These are phyloP conservation scores for Goniozus legneri DNA, from an alignment of 1,140 invertebrate genomes.

Conservation along the genomic window DNA sequence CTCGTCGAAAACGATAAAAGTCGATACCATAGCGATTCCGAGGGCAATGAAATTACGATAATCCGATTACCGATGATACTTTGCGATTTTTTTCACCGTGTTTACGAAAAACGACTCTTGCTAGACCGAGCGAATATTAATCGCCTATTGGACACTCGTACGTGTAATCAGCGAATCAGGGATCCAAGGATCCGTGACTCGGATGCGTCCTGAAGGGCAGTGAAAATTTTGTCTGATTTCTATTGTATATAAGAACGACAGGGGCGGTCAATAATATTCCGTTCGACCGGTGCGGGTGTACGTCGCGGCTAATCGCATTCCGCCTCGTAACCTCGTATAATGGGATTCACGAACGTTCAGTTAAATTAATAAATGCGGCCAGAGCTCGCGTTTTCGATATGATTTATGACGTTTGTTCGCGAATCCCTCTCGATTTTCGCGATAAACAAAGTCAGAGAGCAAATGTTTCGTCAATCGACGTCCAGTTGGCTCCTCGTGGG, in stretches of 20 bases:
- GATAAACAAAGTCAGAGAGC: too few species aligned
- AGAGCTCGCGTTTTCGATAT: constrained; percentile 14
- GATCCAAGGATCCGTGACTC: constrained; percentile 18
- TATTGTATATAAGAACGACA: too few species aligned
- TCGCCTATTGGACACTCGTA: constrained; percentile 13
- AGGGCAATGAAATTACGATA: too few species aligned
- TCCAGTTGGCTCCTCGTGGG: too few species aligned
- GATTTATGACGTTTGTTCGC: constrained; percentile 23
- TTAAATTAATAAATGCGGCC: constrained; percentile 27
- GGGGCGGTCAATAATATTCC: too few species aligned
- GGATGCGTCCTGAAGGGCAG: constrained; percentile 6
- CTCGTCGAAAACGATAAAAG: too few species aligned
- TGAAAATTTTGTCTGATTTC: constrained; percentile 12
- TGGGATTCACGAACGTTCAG: constrained; percentile 17
- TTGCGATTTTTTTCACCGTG: too few species aligned
- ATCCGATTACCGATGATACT: too few species aligned
- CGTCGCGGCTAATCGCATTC: constrained; percentile 24
- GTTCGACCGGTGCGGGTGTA: constrained; percentile 4
- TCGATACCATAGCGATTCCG: too few species aligned
- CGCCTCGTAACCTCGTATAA: constrained; percentile 23
- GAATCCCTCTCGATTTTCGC: too few species aligned
- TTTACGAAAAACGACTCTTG: too few species aligned
- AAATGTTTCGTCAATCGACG: too few species aligned
- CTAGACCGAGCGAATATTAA: constrained; percentile 15
- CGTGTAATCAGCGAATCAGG: constrained; percentile 18